These are phyloP conservation scores for Grapholita molesta DNA, from an alignment of 1,140 invertebrate species.

Conservation along the genomic window DNA sequence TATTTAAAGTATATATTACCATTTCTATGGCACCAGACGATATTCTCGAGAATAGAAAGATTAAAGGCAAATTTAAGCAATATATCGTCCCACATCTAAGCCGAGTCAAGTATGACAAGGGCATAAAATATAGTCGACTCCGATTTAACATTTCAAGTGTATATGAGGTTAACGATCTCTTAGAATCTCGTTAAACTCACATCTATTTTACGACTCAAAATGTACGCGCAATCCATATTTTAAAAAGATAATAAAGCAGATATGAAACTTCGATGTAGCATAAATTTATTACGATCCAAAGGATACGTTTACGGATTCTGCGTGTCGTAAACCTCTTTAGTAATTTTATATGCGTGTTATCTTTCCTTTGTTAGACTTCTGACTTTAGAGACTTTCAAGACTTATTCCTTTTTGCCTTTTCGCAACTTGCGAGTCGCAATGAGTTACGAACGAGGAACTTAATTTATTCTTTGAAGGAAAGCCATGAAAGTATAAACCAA, in stretches of 20 bases:
- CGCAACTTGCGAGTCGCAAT: too few relatives aligned
- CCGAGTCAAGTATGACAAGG: not conserved
- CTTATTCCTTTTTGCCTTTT: too few relatives aligned
- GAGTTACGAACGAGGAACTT: too few relatives aligned
- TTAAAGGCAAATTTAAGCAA: not conserved
- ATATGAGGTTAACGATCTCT: not conserved
- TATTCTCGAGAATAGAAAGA: too few relatives aligned
- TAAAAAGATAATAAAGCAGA: constrained; percentile 19
- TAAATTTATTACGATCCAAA: not conserved
- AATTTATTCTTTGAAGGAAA: too few relatives aligned
- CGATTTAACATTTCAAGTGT: not conserved
- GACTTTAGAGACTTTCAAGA: too few relatives aligned
- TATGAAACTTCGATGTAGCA: constrained; percentile 1
- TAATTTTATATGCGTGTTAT: constrained; percentile 7
- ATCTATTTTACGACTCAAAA: constrained; percentile 18
- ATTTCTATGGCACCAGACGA: not conserved
- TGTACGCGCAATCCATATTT: constrained; percentile 16
- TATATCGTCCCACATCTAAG: not conserved
- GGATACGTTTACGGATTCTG: not conserved
- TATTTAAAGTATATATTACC: too few relatives aligned
- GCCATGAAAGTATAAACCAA: too few relatives aligned
- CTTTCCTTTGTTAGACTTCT: not conserved
- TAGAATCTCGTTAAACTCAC: constrained; percentile 20
- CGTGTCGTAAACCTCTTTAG: constrained; percentile 15
- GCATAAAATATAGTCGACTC: not conserved